Evolutionary conservation across 2,113 vertebrate genomes (phyloP).

Genomic region (Zosterops hypoxanthus): DNA sequence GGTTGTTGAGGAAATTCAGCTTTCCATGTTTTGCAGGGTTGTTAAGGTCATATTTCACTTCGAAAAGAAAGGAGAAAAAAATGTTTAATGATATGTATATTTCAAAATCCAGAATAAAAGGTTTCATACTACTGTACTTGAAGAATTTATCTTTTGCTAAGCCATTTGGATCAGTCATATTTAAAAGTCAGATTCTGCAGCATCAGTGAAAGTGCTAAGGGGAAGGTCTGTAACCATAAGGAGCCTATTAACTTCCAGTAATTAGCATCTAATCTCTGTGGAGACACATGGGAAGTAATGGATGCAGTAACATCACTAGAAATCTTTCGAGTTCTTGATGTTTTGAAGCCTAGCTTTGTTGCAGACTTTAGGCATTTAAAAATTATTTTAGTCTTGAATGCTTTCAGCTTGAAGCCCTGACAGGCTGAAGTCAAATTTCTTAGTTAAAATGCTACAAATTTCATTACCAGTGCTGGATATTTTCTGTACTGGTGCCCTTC

Average conservation of each 20-base stretch:
- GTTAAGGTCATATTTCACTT: conserved; percentile 97
- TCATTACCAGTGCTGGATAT: not conserved
- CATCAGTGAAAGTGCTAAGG: not conserved
- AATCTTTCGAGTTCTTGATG: not conserved
- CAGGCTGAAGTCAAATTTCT: not conserved
- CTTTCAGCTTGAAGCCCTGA: not conserved
- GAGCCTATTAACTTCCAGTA: not conserved
- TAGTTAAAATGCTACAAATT: not conserved
- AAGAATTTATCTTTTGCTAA: not conserved
- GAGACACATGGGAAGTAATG: not conserved
- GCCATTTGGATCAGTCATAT: not conserved
- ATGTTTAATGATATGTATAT: not conserved
- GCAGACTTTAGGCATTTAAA: not conserved
- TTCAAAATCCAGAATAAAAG: conserved; percentile 20
- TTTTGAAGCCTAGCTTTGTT: not conserved
- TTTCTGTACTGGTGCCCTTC: not conserved
- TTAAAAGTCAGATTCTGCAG: conserved; percentile 25
- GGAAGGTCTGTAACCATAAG: not conserved
- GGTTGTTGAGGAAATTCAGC: conserved; percentile 91
- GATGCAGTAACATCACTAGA: not conserved
- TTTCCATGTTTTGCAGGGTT: conserved; percentile 85
- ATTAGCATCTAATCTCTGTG: conserved; percentile 30
- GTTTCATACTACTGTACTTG: not conserved
- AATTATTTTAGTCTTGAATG: not conserved
- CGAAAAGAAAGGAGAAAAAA: conserved; percentile 12